These are phyloP conservation scores for Hippoglossus stenolepis DNA, from an alignment of 2,113 vertebrate species.

Conservation along the genomic window DNA sequence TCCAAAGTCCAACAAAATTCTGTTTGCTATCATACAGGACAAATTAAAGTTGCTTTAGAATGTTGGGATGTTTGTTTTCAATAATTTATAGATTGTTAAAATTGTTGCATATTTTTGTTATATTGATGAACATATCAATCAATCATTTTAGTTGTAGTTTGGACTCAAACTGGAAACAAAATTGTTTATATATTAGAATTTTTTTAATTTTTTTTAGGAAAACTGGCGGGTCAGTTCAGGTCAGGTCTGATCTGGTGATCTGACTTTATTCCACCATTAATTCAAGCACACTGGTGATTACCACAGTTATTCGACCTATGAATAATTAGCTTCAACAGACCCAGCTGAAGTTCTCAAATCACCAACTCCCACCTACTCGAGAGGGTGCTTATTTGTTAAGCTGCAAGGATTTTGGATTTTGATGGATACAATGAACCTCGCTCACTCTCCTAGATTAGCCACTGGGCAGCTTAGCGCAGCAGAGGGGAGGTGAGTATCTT, in stretches of 20 bases:
- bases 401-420: slow-evolving; percentile 41
- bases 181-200: not conserved
- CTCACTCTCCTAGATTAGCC: slow-evolving; percentile 36
- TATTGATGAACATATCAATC: no score
- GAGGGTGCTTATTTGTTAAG: slow-evolving; percentile 40
- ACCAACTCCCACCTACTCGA: not conserved
- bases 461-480: slow-evolving; percentile 1
- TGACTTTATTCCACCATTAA: not conserved
- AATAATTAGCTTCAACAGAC: slow-evolving; percentile 15
- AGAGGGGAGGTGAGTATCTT: slow-evolving; percentile 1
- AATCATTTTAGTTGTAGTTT: not conserved
- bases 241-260: slow-evolving; percentile 10
- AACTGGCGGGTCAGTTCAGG: slow-evolving; percentile 5
- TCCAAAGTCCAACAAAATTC: not conserved
- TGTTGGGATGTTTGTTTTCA: not conserved
- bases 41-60: not conserved
- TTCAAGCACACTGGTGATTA: slow-evolving; percentile 16
- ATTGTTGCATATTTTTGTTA: not conserved
- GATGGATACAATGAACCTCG: slow-evolving; percentile 28
- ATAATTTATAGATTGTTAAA: not conserved
- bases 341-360: slow-evolving; percentile 9
- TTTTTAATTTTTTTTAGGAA: not conserved
- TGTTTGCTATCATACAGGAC: not conserved
- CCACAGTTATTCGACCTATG: not conserved
- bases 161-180: slow-evolving; percentile 1